These are phyloP conservation scores for Hirtodrosophila cameraria DNA, from an alignment of 2,888 invertebrate genomes.

Conservation along the genomic window DNA sequence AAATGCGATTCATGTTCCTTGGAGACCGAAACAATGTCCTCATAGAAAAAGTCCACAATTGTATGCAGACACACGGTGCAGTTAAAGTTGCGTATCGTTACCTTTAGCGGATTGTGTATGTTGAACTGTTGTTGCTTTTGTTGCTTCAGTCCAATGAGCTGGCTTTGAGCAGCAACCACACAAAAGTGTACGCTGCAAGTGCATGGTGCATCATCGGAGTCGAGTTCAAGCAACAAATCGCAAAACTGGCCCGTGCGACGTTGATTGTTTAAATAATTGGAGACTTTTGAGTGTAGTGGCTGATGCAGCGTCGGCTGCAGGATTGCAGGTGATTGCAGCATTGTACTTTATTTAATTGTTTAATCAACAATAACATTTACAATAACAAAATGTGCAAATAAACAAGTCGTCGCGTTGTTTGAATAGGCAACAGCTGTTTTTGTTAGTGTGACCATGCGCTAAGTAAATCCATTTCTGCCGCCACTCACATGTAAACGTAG, in stretches of 20 bases:
- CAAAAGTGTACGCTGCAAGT: slow-evolving; percentile 80
- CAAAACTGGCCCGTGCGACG: slow-evolving; percentile 81
- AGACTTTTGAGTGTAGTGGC: slow-evolving; percentile 81
- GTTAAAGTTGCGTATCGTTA: slow-evolving; percentile 80
- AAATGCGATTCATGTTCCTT: slow-evolving; percentile 82
- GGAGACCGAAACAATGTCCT: slow-evolving; percentile 79
- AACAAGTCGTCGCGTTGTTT: slow-evolving; percentile 16
- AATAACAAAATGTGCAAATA: slow-evolving; percentile 23
- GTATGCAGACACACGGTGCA: slow-evolving; percentile 80
- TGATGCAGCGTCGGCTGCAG: slow-evolving; percentile 76
- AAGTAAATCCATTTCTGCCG: not conserved
- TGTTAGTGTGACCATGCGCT: not conserved
- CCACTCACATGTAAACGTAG: slow-evolving; percentile 18
- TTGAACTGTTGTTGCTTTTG: slow-evolving; percentile 82
- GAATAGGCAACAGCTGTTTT: slow-evolving; percentile 32
- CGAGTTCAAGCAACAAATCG: slow-evolving; percentile 74
- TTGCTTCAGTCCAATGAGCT: slow-evolving; percentile 74
- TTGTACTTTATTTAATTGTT: slow-evolving; percentile 16
- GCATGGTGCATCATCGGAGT: slow-evolving; percentile 61
- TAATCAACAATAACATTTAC: not conserved
- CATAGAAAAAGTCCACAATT: slow-evolving; percentile 82
- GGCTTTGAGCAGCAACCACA: slow-evolving; percentile 82
- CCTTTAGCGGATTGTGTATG: slow-evolving; percentile 82
- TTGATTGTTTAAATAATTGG: slow-evolving; percentile 82
- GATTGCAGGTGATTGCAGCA: slow-evolving; percentile 38